phyloP scores from a whole-genome alignment of 2,888 invertebrate genomes.

The Ceriagrion tenellum region DNA sequence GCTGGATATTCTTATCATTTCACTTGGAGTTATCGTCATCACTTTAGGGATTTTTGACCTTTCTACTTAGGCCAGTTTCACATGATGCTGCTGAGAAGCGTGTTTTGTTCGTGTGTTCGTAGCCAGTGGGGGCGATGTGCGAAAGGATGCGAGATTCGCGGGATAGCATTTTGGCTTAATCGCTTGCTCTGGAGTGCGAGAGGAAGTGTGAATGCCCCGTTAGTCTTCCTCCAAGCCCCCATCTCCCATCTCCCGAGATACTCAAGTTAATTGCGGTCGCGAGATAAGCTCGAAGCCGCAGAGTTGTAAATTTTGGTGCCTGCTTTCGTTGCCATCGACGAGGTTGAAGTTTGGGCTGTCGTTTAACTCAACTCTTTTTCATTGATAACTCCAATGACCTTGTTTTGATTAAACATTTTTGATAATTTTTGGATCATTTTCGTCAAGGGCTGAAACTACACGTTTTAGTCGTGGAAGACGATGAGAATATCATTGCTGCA shows the following conservation, averaged over 20 bases:
- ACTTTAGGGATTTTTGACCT: background rate
- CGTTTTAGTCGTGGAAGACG: too few relatives aligned
- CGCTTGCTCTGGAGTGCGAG: background rate
- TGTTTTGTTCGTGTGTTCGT: background rate
- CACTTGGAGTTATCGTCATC: background rate
- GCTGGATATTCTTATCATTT: background rate
- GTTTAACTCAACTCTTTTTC: too few relatives aligned
- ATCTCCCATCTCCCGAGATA: background rate
- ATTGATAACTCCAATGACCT: too few relatives aligned
- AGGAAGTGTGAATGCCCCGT: background rate
- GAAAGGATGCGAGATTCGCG: background rate
- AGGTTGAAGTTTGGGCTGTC: background rate
- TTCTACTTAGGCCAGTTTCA: too few relatives aligned
- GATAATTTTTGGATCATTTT: too few relatives aligned
- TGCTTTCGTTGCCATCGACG: background rate
- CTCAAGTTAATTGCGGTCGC: background rate
- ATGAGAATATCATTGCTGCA: too few relatives aligned
- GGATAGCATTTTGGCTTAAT: background rate
- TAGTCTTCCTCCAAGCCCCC: background rate
- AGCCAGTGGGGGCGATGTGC: background rate
- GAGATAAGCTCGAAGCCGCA: background rate
- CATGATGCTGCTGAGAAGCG: background rate
- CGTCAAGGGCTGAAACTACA: too few relatives aligned
- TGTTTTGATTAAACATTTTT: too few relatives aligned
- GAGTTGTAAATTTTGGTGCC: background rate